Base-by-base conservation (phyloP, 2,113 vertebrate genomes). In the Centropristis striata region DNA sequence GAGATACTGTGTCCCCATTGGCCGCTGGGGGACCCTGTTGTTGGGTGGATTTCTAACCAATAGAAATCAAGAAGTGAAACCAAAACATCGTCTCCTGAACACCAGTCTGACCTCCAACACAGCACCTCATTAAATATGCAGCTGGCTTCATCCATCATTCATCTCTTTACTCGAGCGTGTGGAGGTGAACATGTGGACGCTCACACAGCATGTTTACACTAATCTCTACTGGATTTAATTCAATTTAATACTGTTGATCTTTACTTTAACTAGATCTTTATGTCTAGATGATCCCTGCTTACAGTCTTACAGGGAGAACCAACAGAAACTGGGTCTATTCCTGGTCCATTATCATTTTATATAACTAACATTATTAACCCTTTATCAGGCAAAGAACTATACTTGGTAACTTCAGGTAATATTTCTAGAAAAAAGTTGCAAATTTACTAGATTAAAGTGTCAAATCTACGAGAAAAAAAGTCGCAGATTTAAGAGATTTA, bases 41-140 rank as follows among this genome's bases (percentile, higher is more conserved):
- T 90, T 54, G 67, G 86, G 90, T 82, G 78, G 25, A 66, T 85
- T 85, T 78, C 37, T 21, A 75, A 50, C 87, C 90, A 90, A 83
- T 74, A 81, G 71, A 57, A 81, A 55, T 25, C 54, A 42, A 2
- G 23, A 10, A 66, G 46, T 41, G 36, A 64, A 67, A 75, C 65
- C 75, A 72, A 80, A 85, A 77, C 70, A 83, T 2, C 1, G 10
- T 66, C 32, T 46, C 57, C 66, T 53, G 20, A 50, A 64, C 53
- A 37, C 39, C 84, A 57, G 64, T 71, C 81, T 86, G 88, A 86
- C 85, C 71, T 66, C 79, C 66, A 65, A 49, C 68, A 46, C 3
- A 2, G 51, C 21, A 71, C 14, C 20, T 11, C 68, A 90, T 94
- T 71, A 93, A 94, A 92, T 83, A 94, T 92, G 87, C 79, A 94